Evolutionary conservation across 2,113 vertebrate species (phyloP).

Genomic region (Syrrhaptes paradoxus): DNA sequence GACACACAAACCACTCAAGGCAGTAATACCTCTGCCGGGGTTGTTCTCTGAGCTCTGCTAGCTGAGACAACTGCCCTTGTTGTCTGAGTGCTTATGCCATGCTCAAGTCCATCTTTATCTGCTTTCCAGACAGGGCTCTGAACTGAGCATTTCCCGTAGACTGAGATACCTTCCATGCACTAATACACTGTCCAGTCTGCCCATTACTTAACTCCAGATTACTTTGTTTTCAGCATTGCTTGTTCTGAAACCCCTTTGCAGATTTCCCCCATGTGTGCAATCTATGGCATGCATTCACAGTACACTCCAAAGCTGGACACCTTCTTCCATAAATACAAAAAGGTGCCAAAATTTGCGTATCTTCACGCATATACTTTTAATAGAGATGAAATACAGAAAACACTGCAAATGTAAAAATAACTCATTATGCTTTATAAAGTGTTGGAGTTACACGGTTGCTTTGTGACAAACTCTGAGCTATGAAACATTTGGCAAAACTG

Average conservation of each 20-base stretch:
- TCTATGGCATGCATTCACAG: background rate
- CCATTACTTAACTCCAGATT: background rate
- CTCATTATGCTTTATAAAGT: background rate
- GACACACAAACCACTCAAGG: background rate
- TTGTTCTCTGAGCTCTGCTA: background rate
- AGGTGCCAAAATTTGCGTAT: background rate
- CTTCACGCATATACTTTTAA: background rate
- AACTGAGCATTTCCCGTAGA: background rate
- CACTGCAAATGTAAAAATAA: background rate
- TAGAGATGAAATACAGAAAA: background rate
- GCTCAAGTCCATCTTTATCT: background rate
- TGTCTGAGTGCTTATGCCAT: background rate
- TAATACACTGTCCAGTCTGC: background rate
- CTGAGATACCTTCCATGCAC: background rate
- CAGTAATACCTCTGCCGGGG: background rate
- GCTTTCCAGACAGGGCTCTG: background rate
- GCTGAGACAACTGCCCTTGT: background rate
- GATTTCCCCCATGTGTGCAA: fast-evolving
- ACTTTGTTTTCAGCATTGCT: background rate
- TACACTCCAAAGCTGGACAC: background rate
- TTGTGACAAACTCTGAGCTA: background rate
- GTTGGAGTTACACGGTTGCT: background rate
- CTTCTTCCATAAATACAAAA: background rate
- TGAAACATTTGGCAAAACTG: background rate
- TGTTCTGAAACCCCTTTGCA: background rate